Conservation (phyloP, 1,140 invertebrate species). For the Oryzaephilus surinamensis region DNA sequence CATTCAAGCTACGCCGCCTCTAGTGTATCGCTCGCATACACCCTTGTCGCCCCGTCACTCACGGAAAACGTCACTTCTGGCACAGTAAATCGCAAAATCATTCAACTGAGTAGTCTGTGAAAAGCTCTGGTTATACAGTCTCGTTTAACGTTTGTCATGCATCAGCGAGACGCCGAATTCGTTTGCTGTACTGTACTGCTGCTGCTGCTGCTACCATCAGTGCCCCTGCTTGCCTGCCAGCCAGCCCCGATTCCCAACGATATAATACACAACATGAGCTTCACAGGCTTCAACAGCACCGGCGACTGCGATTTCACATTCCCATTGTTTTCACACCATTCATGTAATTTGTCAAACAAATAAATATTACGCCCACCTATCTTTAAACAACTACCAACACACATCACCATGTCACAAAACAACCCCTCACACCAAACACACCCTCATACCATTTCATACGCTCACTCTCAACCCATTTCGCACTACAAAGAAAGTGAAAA, state of each 20-base stretch:
- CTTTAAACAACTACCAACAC: no score
- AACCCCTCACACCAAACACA: no score
- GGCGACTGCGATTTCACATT: constrained; percentile 7
- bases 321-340: constrained; percentile 9
- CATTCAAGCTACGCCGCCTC: constrained; percentile 19
- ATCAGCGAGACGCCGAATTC: constrained; percentile 17
- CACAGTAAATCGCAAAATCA: constrained; percentile 30
- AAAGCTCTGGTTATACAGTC: constrained; percentile 22
- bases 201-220: constrained; percentile 9
- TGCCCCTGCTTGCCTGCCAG: no score
- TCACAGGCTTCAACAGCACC: no score
- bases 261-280: no score
- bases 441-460: no score
- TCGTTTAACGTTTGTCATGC: constrained; percentile 19
- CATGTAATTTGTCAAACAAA: constrained; percentile 1
- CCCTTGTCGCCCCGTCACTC: constrained; percentile 21
- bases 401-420: neutral
- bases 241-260: no score
- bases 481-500: no score
- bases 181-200: no score
- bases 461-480: no score
- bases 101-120: constrained; percentile 24
- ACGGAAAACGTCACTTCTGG: constrained; percentile 29
- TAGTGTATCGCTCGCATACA: constrained; percentile 12
- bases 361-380: no score